Conservation (phyloP, 2,797 vertebrate species). For the Luscinia megarhynchos region DNA sequence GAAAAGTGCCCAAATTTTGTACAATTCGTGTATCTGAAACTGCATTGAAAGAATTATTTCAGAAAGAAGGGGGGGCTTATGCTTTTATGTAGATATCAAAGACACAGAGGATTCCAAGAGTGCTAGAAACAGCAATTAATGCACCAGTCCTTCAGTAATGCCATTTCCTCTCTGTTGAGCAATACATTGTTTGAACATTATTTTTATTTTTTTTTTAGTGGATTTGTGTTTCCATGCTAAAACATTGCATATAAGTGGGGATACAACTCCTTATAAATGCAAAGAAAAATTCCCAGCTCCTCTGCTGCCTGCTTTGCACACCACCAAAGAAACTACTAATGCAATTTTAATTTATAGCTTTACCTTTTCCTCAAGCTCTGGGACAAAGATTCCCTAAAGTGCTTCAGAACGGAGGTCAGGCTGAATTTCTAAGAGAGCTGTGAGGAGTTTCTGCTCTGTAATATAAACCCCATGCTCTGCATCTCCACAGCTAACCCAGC, state of each 20-base stretch:
- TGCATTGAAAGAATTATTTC: neutral
- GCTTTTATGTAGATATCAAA: neutral
- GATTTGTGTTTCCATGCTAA: neutral
- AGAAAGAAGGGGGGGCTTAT: neutral
- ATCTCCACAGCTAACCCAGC: neutral
- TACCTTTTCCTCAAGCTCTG: slow-evolving; percentile 41
- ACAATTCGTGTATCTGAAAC: neutral
- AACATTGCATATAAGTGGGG: neutral
- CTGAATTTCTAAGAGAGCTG: neutral
- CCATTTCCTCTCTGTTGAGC: neutral
- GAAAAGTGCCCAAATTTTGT: neutral
- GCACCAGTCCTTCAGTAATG: neutral
- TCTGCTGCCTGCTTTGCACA: neutral
- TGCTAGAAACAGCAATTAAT: neutral
- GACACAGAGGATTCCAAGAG: neutral
- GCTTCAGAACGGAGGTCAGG: slow-evolving; percentile 41
- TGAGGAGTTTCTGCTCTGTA: neutral
- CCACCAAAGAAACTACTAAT: slow-evolving; percentile 23
- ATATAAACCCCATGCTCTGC: neutral
- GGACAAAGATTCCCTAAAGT: slow-evolving; percentile 48
- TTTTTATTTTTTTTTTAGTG: neutral
- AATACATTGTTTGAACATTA: neutral
- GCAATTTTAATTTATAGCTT: slow-evolving; percentile 44
- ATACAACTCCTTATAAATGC: neutral
- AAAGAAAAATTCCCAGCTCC: neutral